phyloP scores from a whole-genome alignment of 2,113 vertebrate genomes.

The Silurus meridionalis region DNA sequence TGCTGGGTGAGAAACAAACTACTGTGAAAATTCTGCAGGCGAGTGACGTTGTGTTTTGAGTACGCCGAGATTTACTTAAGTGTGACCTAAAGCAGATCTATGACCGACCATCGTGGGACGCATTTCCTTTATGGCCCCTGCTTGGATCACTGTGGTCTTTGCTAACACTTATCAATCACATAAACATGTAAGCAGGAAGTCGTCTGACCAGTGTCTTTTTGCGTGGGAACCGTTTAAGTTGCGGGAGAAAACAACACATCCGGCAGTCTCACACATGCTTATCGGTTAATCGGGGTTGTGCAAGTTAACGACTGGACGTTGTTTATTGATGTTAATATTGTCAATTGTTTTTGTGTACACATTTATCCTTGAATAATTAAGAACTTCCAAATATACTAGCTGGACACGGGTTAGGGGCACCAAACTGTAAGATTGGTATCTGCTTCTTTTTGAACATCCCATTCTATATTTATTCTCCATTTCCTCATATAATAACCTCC shows the following conservation, averaged over 20 bases:
- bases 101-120: neutral
- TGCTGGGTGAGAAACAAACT: neutral
- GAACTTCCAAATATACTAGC: neutral
- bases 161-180: conserved; percentile 26
- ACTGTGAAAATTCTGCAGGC: neutral
- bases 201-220: neutral
- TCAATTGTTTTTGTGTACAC: neutral
- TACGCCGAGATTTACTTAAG: neutral
- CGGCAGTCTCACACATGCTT: neutral
- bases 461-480: too few relatives aligned
- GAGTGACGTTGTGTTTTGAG: conserved; percentile 5
- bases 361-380: neutral
- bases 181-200: conserved; percentile 10
- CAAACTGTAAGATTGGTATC: too few relatives aligned
- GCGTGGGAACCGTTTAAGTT: neutral
- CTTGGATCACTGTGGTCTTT: neutral
- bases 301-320: neutral
- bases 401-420: too few relatives aligned
- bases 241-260: neutral
- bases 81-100: conserved; percentile 20
- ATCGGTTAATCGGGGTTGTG: neutral
- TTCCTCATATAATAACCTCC: too few relatives aligned
- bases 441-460: too few relatives aligned
- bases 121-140: conserved; percentile 22
- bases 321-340: neutral